Evolutionary conservation across 1,140 invertebrate species (phyloP), one percentile per base, ranked within the genome.

Genomic region (Diplogasteroides magnus): DNA sequence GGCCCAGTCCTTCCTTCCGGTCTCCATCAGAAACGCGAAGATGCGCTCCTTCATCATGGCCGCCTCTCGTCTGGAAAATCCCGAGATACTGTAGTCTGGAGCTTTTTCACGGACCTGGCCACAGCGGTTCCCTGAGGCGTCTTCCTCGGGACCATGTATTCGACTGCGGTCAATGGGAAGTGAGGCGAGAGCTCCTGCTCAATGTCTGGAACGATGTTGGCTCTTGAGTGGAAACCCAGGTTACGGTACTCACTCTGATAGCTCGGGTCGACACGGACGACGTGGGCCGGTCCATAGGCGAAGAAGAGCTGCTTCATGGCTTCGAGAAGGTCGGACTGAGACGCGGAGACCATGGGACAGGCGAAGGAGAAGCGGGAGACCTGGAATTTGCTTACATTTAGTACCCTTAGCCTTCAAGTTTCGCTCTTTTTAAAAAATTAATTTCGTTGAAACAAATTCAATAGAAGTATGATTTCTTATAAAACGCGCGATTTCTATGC

Each of bases 11-110:
- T 13, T 25, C 23, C n/a, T 25, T 29, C 28, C 58, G 37, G 14
- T 68, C 60, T 68, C 58, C 19, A 61, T 28, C 60, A 62, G 2
- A 26, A 28, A 62, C 15, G 57, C 58, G 37, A 62, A 68, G 31
- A 61, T 15, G 6, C 67, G 31, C 27, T 61, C 57, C 67, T 37
- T 62, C 26, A 61, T 32, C 26, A 31, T n/a, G 25, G 31, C n/a
- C 23, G 60, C 31, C 32, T 68, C 59, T 23, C 58, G 13, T 55
- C 58, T 37, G 28, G 11, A 60, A 67, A 19, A 55, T 3, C n/a
- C n/a, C n/a, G n/a, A n/a, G n/a, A n/a, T n/a, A n/a, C n/a, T n/a
- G n/a, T 48, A 6, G 37, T 48, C 37, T 48, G 19, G 6, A 6
- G 37, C 19, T 11, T 11, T 48, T 19, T 48, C 6, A 6, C 37